These are phyloP conservation scores for Dicrostonyx torquatus DNA, from an alignment of 2,797 vertebrate genomes.

Conservation along the genomic window DNA sequence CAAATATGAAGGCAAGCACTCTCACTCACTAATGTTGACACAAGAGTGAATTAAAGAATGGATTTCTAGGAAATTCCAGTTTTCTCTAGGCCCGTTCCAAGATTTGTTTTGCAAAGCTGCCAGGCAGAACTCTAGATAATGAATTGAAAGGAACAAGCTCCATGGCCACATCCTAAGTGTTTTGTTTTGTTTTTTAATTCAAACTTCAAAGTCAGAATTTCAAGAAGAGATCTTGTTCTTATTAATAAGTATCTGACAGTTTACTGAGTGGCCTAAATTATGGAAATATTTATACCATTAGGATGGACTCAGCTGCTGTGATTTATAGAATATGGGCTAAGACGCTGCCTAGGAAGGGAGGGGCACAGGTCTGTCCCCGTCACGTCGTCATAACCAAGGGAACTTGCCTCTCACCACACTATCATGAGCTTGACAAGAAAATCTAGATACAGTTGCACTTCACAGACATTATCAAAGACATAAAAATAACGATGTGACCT, in stretches of 20 bases:
- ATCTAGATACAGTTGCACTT: conserved; percentile 13
- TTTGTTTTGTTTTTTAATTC: conserved; percentile 55
- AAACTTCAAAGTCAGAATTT: conserved; percentile 59
- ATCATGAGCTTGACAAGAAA: conserved; percentile 80
- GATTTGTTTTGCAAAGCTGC: conserved; percentile 88
- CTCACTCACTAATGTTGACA: conserved; percentile 69
- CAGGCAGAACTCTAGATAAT: conserved; percentile 83
- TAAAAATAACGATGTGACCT: conserved; percentile 1
- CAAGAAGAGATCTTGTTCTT: conserved; percentile 69
- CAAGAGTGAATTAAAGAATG: conserved; percentile 70
- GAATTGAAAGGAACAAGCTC: conserved; percentile 84
- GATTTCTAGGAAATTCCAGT: conserved; percentile 80
- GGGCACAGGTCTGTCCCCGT: conserved; percentile 63
- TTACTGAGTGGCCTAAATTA: conserved; percentile 75
- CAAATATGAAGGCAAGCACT: conserved; percentile 6
- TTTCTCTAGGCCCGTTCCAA: conserved; percentile 84
- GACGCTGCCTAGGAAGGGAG: conserved; percentile 54
- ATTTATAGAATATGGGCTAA: conserved; percentile 75
- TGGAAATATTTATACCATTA: conserved; percentile 74
- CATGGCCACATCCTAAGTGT: conserved; percentile 82
- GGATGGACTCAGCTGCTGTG: conserved; percentile 63
- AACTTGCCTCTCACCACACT: conserved; percentile 70
- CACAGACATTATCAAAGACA: neutral
- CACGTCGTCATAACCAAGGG: conserved; percentile 76
- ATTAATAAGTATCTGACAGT: conserved; percentile 70